Base-by-base conservation (phyloP, 2,113 vertebrate species). In the Strix aluco region DNA sequence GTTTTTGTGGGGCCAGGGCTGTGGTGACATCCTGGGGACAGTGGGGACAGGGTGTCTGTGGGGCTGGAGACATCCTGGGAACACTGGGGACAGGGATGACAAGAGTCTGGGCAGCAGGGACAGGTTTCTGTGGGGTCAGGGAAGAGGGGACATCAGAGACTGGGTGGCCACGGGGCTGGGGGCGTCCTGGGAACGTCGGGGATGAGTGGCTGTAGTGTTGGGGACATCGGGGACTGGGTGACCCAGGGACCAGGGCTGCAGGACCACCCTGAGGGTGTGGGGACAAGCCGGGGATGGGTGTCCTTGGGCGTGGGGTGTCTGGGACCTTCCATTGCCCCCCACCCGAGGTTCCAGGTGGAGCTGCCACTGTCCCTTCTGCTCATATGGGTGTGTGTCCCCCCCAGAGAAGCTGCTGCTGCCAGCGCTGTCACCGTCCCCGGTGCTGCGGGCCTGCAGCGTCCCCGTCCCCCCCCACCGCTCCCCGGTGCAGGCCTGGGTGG, bases 401-500 rank as follows among this genome's bases (percentile, higher is more conserved):
- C 15, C 58, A 81, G 63, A 38, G 80, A 93, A 97, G 15, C 89
- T 87, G 5, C 84, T 84, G 47, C 96, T 96, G 12, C 21, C 72
- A 1, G 46, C 92, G 5, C 96, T 95, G 86, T 97, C 92, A 4
- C 75, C 67, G 30, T 30, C 78, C 36, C 98, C 98, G 0, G 91
- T 99, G 17, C 88, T 99, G n/a, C 98, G 98, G 79, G 95, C 26
- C 27, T 99, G 99, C 66, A 95, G 97, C 4, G 85, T 96, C 6
- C 93, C 69, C 5, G 57, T 99, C 21, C 97, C 98, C 3, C 61
- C 90, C 32, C 98, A 98, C 66, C 97, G 97, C 72, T 95, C 96
- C 3, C 98, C 98, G 1, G 81, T 97, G 20, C 98, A 97, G 70
- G 96, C 98, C 18, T 99, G 99, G 99, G 97, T 99, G 78, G 98